Conservation (phyloP, 92 coral and sea anemone species). For the Porites lobata region DNA sequence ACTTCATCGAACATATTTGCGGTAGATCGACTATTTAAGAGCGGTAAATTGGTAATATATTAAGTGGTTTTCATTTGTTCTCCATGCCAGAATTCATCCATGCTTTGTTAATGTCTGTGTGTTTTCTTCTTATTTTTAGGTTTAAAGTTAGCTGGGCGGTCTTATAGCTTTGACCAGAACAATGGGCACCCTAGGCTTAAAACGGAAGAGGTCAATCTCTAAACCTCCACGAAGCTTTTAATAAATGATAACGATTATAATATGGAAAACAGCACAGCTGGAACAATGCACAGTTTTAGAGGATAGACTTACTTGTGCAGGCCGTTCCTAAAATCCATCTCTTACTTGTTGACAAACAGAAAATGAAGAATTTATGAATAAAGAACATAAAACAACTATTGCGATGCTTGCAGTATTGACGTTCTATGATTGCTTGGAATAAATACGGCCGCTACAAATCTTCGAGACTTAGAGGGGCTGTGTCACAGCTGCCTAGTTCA, state of each 20-base stretch:
- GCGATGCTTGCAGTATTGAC: not conserved
- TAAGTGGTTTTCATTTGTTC: no score
- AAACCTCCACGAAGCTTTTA: constrained; percentile 60
- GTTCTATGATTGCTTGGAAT: no score
- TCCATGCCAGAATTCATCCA: no score
- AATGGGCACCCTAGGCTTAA: constrained; percentile 30
- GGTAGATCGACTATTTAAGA: no score
- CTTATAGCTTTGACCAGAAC: constrained; percentile 2
- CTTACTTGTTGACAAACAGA: not conserved
- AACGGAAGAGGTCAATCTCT: constrained; percentile 38
- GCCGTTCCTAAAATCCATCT: not conserved
- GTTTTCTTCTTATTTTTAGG: constrained; percentile 4
- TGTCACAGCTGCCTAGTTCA: no score
- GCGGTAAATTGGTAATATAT: no score
- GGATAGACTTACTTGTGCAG: not conserved
- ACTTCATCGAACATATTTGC: no score
- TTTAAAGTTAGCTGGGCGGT: constrained; percentile 11
- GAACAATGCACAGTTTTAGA: not conserved
- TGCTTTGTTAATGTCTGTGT: not conserved
- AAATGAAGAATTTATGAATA: not conserved
- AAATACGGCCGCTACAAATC: no score
- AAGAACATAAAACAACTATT: not conserved
- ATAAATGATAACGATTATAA: constrained; percentile 36
- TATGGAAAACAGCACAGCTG: constrained; percentile 43
- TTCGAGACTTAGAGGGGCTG: no score